Evolutionary conservation across 2,113 vertebrate genomes (phyloP), one percentile per base, ranked within the genome.

Genomic region (Erpornis zantholeuca): DNA sequence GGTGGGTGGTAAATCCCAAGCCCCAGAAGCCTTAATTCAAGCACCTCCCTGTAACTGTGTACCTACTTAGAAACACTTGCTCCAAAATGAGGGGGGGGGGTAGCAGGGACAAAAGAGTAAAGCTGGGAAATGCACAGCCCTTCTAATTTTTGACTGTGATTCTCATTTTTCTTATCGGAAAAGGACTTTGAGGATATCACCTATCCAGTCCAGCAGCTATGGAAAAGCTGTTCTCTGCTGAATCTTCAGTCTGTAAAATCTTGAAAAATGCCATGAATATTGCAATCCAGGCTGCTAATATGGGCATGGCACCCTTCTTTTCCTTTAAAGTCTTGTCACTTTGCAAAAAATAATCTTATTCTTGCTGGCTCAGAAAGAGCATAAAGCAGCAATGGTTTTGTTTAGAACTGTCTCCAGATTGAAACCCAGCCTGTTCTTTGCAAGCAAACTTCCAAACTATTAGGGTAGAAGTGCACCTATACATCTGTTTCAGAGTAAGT

Each of bases 1-100:
- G 91, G 49, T 91, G 81, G 69, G 57, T 82, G 65, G 77, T 78
- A 79, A 95, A 96, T 96, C 91, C 49, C 94, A 95, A 90, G 72
- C 80, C 45, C 65, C 61, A 89, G 56, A 94, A 95, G 9, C n/a
- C 18, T 84, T 71, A 68, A 81, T 89, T 94, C 47, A 84, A 75
- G n/a, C 31, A 65, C 61, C 31, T 93, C 53, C 36, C 49, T 66
- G 8, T 44, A 87, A 50, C 35, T 8, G 20, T 50, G 21, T 50
- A 35, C 64, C 17, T 94, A 4, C 54, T 56, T 63, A 77, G 71
- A 86, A 90, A 66, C 6, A 22, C 27, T 81, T 77, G 31, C 10
- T n/a, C 7, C 19, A 45, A 54, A 84, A 81, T 33, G 60, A 7
- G 9, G 15, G 5, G 38, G 38, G 38, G 19, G 7, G 23, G 18